Evolutionary conservation across 2,113 vertebrate species (phyloP), one percentile per base, ranked within the genome.

Genomic region (Sapajus apella): DNA sequence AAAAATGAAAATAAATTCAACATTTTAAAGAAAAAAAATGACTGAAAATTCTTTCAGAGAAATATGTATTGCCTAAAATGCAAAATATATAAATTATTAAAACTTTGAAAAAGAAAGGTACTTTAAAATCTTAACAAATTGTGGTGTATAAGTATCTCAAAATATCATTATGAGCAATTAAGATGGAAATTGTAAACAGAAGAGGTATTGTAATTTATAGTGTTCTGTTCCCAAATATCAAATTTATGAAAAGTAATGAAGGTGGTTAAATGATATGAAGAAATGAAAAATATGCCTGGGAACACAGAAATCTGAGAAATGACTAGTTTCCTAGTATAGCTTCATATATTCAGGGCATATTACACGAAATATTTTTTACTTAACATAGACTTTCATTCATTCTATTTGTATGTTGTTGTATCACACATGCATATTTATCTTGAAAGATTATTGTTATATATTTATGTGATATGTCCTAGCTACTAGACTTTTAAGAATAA

Each of bases 11-110:
- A 94, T n/a, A 45, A 50, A 58, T 2, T 0, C 18, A 68, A 2
- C 12, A 73, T 45, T 95, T 90, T 82, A 10, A 86, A 94, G 86
- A 25, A 32, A 91, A 89, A 21, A 25, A 56, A 87, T 43, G 20
- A 35, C 5, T n/a, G 1, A 30, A 61, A 58, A 45, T 20, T 9
- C 14, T n/a, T 89, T 73, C 85, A 83, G 61, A 58, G 21, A 73
- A 82, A 14, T 14, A 66, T 6, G 73, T 61, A 40, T 55, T 86
- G 18, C 7, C 16, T 89, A 45, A 86, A 6, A 47, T 37, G 8
- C 0, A 20, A 87, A 35, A 21, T 11, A 10, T 25, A 35, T 52
- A 25, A 8, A 13, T n/a, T 56, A 72, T 80, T 66, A 87, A 94
- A 35, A 18, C 17, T 58, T 87, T 64, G 16, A 9, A n/a, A 88